A percentile compares a stretch with the other conserved stretches of the same genome.
Evolutionary conservation across 2,888 invertebrate species (phyloP).

Genomic region (Coremacera marginata): DNA sequence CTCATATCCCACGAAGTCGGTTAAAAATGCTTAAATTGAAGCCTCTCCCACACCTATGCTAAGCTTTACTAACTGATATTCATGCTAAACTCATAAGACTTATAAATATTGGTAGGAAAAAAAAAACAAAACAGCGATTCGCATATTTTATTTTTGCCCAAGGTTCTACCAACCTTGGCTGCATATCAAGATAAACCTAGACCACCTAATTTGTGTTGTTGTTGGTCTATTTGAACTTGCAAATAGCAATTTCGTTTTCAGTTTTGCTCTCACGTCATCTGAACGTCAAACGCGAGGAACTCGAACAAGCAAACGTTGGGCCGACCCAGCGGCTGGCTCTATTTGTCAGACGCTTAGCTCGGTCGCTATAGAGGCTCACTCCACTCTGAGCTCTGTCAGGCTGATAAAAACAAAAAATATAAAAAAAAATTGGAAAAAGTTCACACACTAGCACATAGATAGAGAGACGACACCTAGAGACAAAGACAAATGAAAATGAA

Average conservation of each 20-base stretch:
- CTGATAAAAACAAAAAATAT: background rate
- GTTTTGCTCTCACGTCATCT: conserved; percentile 27
- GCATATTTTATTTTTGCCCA: background rate
- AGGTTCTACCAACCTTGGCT: background rate
- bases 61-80: too few relatives aligned
- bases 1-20: too few relatives aligned
- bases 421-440: background rate
- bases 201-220: too few relatives aligned
- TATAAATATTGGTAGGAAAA: background rate
- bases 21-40: too few relatives aligned
- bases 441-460: background rate
- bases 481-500: conserved; percentile 39
- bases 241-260: conserved; percentile 9
- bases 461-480: background rate
- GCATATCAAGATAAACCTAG: background rate
- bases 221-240: background rate
- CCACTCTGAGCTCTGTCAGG: background rate
- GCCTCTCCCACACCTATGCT: too few relatives aligned
- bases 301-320: background rate
- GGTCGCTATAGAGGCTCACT: background rate
- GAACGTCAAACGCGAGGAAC: conserved; percentile 3
- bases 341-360: conserved; percentile 6
- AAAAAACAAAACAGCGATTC: background rate
- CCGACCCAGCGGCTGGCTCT: conserved; percentile 15
- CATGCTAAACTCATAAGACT: too few relatives aligned